Base-by-base conservation (phyloP, 2,888 invertebrate genomes). In the Ormyrus thymus region DNA sequence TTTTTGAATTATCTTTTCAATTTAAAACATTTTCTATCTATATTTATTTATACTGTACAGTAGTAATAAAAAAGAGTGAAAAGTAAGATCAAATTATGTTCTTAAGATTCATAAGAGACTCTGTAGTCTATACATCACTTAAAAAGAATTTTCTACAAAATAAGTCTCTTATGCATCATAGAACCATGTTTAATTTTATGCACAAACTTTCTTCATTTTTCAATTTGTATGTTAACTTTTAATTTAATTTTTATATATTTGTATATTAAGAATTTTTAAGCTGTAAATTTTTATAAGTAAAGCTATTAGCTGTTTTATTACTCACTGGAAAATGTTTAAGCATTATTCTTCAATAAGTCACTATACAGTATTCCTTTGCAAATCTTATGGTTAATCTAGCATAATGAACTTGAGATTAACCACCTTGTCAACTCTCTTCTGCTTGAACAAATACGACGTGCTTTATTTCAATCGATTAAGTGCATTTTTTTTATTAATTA, bases 291-390 rank as follows among this genome's bases (percentile, higher is more conserved):
- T 66, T 15, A 59, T 29, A 29, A 29, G 29, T 29, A 0, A 76
- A 76, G 70, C 70, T 51, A 50, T 58, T 48, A 62, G n/a, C 13
- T 64, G 51, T 50, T 15, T 58, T 7, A 50, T 13, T 29, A 29
- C 29, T 1, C 29, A 29, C 29, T 29, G 3, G 29, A 76, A 58
- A 8, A 64, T 70, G 6, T 56, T 59, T 70, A 69, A 29, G 29
- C 59, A 10, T 71, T 8, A 70, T 80, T 80, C 74, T 75, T 80
- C 68, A 78, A 78, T 80, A 80, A 80, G 80, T 78, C 80, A 80
- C 80, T 78, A 29, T 29, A 62, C 48, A 64, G 77, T 68, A 78
- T 74, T 77, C 58, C 61, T 62, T 77, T 68, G 75, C 29, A 29
- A 80, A 71, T 78, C 68, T 55, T 75, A 62, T 4, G 75, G 59